Conservation (phyloP, 2,113 vertebrate genomes). For the Urocitellus parryii region DNA sequence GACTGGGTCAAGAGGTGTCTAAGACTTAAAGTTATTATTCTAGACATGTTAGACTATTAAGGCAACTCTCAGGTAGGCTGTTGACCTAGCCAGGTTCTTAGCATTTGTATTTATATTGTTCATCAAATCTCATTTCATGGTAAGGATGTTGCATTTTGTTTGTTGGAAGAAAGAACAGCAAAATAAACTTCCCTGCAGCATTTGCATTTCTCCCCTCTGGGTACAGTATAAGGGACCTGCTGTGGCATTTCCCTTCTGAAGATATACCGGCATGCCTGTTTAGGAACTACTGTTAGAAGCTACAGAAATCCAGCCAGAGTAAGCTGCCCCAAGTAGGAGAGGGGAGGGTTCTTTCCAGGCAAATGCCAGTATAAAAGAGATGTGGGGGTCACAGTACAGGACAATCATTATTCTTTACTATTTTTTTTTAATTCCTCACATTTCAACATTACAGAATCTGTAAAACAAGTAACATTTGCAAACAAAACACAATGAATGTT, state of each 20-base stretch:
- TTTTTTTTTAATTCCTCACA: background rate
- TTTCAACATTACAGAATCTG: background rate
- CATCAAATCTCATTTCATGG: too few species aligned
- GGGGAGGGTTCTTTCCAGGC: background rate
- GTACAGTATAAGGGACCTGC: background rate
- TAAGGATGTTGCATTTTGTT: too few species aligned
- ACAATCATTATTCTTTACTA: background rate
- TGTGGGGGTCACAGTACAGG: background rate
- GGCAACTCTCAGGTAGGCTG: background rate
- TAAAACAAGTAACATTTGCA: background rate
- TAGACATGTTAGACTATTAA: too few species aligned
- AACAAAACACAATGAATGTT: background rate
- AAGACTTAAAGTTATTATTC: background rate
- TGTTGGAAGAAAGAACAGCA: too few species aligned
- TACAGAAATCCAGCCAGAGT: background rate
- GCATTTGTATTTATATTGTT: too few species aligned
- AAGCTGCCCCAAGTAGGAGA: background rate
- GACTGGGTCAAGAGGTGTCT: background rate
- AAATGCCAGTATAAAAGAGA: background rate
- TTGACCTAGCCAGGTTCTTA: background rate
- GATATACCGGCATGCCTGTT: accelerated
- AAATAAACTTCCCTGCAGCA: background rate
- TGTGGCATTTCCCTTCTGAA: background rate
- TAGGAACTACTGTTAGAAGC: background rate
- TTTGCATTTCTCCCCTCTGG: background rate